Evolutionary conservation across 2,113 vertebrate species (phyloP).

Genomic region (Tichodroma muraria): DNA sequence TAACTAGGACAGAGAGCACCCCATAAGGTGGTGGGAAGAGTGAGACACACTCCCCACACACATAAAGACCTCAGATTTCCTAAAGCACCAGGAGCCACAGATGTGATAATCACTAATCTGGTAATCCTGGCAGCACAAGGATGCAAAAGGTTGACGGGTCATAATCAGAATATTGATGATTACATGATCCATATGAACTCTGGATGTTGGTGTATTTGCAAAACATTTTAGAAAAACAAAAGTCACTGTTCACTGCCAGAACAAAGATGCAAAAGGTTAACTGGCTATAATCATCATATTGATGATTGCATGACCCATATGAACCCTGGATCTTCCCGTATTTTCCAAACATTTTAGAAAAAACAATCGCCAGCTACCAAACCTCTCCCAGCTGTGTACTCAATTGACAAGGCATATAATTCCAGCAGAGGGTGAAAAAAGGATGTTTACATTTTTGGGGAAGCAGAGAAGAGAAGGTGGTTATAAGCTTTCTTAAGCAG

Average conservation of each 20-base stretch:
- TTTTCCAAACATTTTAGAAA: neutral
- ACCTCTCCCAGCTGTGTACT: neutral
- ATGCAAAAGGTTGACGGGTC: neutral
- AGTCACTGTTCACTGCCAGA: neutral
- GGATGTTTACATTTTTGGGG: neutral
- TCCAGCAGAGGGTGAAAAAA: neutral
- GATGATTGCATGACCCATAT: neutral
- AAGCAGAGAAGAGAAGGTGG: neutral
- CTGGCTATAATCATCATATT: neutral
- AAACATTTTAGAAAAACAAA: neutral
- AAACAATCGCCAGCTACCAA: neutral
- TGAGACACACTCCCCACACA: accelerated
- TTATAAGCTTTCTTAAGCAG: neutral
- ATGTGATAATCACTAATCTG: neutral
- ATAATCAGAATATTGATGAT: neutral
- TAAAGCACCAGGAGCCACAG: neutral
- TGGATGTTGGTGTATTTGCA: neutral
- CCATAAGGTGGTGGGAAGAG: neutral
- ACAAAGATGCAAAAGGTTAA: neutral
- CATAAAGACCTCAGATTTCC: neutral
- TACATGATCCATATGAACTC: neutral
- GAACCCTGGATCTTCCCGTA: neutral
- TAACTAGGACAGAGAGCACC: neutral
- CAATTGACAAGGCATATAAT: neutral
- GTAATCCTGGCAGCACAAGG: neutral